phyloP scores from a whole-genome alignment of 2,113 vertebrate species.

The Paramisgurnus dabryanus region DNA sequence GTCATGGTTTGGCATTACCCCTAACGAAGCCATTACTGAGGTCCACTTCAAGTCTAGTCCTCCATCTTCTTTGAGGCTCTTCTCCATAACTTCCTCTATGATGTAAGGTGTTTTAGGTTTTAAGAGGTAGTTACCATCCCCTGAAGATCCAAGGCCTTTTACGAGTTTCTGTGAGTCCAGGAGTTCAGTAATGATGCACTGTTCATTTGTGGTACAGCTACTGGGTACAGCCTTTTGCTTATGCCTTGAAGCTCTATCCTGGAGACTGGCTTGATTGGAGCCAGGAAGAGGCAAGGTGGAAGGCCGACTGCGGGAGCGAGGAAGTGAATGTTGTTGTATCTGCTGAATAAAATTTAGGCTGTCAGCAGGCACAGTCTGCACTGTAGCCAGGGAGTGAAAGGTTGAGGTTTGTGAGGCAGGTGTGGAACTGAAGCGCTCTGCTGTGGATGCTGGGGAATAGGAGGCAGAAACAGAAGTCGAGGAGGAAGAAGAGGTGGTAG shows the following conservation, averaged over 20 bases:
- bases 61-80: slow-evolving; percentile 42
- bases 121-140: slow-evolving; percentile 60
- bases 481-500: slow-evolving; percentile 62
- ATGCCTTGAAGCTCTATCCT: slow-evolving; percentile 61
- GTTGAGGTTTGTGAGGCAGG: slow-evolving; percentile 75
- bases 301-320: slow-evolving; percentile 73
- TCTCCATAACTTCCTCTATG: slow-evolving; percentile 57
- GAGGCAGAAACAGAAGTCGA: slow-evolving; percentile 64
- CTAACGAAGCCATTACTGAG: slow-evolving; percentile 73
- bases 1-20: slow-evolving; percentile 72
- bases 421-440: slow-evolving; percentile 71
- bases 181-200: slow-evolving; percentile 56
- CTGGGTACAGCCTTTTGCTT: slow-evolving; percentile 54
- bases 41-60: slow-evolving; percentile 66
- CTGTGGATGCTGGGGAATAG: slow-evolving; percentile 69
- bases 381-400: slow-evolving; percentile 73
- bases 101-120: slow-evolving; percentile 61
- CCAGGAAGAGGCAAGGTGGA: slow-evolving; percentile 68
- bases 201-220: slow-evolving; percentile 55
- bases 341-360: slow-evolving; percentile 78
- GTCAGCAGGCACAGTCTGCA: slow-evolving; percentile 77
- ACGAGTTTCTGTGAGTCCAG: slow-evolving; percentile 60
- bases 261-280: slow-evolving; percentile 62
- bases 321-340: slow-evolving; percentile 78
- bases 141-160: slow-evolving; percentile 52